Base-by-base conservation (phyloP, 2,113 vertebrate genomes). In the Cranoglanis bouderius region DNA sequence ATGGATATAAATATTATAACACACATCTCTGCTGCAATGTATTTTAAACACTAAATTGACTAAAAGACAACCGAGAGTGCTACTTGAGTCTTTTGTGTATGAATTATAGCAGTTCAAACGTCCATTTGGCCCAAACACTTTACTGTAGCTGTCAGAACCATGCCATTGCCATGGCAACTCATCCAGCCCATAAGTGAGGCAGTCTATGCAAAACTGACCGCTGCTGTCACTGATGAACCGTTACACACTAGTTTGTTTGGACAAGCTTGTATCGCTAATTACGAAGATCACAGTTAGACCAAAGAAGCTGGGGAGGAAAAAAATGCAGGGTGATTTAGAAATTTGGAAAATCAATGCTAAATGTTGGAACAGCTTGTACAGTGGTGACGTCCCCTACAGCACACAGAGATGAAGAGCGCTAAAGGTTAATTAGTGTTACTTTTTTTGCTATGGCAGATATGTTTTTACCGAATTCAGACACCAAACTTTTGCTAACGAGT, bases 141-240 rank as follows among this genome's bases (percentile, higher is more conserved):
- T 38, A 85, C n/a, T 85, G 49, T 74, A 85, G 49, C 67, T 86
- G 55, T 67, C 86, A 87, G 43, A 87, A 59, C 38, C 61, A 82
- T 63, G 59, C 77, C 77, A 87, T 87, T 87, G 24, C 86, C 49
- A 81, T 82, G 77, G 86, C 77, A 87, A 87, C 86, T 13, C 61
- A 82, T 82, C 78, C 10, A 87, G 86, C 59, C 85, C 51, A 72
- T 74, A 72, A 72, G 55, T 18, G 72, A 86, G 74, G 9, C 55
- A 51, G 53, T 29, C 72, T 53, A 65, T 82, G 55, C 55, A 55
- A 67, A 82, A 82, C 46, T 55, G 59, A 87, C 63, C 77, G 29
- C 61, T 67, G 83, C 83, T 32, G 61, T 85, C 63, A 49, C 40
- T 51, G 63, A 67, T 65, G 83, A 51, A 32, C 83, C 35, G 83